Evolutionary conservation across 2,888 invertebrate genomes (phyloP).

Genomic region (Erebia palarica): DNA sequence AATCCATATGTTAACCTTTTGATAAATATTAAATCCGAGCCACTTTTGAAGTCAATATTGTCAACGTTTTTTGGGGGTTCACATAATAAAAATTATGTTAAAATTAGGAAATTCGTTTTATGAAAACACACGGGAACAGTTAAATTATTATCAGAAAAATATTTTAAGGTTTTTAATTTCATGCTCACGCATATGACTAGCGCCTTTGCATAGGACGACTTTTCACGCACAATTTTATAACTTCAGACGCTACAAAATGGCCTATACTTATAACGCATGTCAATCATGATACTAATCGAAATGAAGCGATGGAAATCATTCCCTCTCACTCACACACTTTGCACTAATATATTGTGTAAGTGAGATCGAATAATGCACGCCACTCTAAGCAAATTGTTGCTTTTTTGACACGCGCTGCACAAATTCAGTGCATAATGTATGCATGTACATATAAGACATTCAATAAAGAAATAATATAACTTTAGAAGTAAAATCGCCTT

Average conservation of each 20-base stretch:
- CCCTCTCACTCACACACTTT: too few relatives aligned
- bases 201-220: background rate
- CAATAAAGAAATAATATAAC: too few relatives aligned
- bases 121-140: constrained; percentile 5
- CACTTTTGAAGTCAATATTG: constrained; percentile 6
- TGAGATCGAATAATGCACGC: too few relatives aligned
- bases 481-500: too few relatives aligned
- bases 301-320: too few relatives aligned
- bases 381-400: too few relatives aligned
- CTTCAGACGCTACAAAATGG: background rate
- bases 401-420: too few relatives aligned
- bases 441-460: too few relatives aligned
- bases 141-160: constrained; percentile 13
- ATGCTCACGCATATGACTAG: constrained; percentile 16
- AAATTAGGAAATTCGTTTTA: background rate
- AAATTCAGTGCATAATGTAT: too few relatives aligned
- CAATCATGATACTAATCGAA: too few relatives aligned
- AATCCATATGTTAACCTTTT: too few relatives aligned
- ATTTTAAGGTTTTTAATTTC: background rate
- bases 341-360: too few relatives aligned
- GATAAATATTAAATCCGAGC: background rate
- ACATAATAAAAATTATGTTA: background rate
- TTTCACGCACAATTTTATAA: background rate
- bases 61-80: constrained; percentile 4
- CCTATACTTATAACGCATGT: background rate